Conservation (phyloP, 2,113 vertebrate species). For the Vulpes lagopus region DNA sequence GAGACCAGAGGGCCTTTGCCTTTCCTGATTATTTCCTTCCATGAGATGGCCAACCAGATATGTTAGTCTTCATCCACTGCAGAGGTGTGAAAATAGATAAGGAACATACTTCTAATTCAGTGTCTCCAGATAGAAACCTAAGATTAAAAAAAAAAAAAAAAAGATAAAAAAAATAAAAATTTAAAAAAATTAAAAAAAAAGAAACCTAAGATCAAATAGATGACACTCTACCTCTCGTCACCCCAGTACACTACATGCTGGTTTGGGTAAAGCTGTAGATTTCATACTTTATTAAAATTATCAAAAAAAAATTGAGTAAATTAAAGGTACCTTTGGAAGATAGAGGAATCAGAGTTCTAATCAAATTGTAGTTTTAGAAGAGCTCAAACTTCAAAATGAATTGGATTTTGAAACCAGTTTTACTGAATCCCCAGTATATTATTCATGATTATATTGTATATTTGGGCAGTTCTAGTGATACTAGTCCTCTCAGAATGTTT, state of each 20-base stretch:
- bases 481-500: not conserved
- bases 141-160: not conserved
- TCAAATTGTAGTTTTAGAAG: not conserved
- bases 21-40: not conserved
- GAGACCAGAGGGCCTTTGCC: not conserved
- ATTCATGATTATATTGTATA: not conserved
- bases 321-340: not conserved
- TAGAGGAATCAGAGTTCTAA: not conserved
- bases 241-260: not conserved
- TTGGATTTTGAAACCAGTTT: not conserved
- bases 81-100: not conserved
- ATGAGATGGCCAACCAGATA: not conserved
- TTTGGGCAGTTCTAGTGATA: not conserved
- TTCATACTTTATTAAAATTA: slow-evolving; percentile 23
- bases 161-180: no score
- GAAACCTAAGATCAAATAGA: not conserved
- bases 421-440: not conserved
- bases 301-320: not conserved
- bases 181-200: no score
- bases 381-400: not conserved
- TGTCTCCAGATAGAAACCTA: not conserved
- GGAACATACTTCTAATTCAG: not conserved
- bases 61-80: not conserved
- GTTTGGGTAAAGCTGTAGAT: not conserved
- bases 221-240: rapidly evolving